These are phyloP conservation scores for Aspiorhynchus laticeps DNA, from an alignment of 2,113 vertebrate species.

Conservation along the genomic window DNA sequence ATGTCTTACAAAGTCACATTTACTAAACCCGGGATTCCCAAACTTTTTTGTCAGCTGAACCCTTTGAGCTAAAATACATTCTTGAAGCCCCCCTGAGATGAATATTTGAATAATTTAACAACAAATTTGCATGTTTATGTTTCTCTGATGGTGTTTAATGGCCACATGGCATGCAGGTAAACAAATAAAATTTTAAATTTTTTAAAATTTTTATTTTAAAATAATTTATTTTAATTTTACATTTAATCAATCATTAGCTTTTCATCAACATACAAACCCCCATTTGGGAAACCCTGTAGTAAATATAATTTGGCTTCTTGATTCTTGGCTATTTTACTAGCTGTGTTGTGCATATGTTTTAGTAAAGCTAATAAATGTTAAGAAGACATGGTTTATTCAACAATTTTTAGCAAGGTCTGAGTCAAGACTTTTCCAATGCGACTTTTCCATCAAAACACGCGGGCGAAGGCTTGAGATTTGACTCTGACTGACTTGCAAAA, in stretches of 20 bases:
- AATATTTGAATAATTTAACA: too few species aligned
- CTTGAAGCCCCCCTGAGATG: too few species aligned
- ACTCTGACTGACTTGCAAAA: slow-evolving; percentile 11
- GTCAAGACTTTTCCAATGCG: slow-evolving; percentile 5
- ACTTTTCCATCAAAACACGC: slow-evolving; percentile 18
- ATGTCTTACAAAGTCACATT: too few species aligned
- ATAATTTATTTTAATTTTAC: not conserved
- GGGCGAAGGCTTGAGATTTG: not conserved
- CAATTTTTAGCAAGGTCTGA: slow-evolving; percentile 19
- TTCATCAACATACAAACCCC: not conserved
- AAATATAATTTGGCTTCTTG: not conserved
- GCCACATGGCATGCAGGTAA: too few species aligned
- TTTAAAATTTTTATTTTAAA: too few species aligned
- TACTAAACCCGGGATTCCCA: too few species aligned
- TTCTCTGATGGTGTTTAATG: too few species aligned
- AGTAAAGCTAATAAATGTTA: not conserved
- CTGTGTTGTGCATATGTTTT: not conserved
- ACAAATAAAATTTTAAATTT: too few species aligned
- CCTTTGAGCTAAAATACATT: too few species aligned
- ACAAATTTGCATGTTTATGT: too few species aligned
- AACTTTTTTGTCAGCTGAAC: too few species aligned
- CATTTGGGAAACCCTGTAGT: not conserved
- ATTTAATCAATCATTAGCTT: not conserved
- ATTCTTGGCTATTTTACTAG: not conserved
- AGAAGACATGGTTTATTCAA: slow-evolving; percentile 20